Percentiles rank a stretch among this genome's conserved stretches.
Evolutionary conservation across 2,888 invertebrate genomes (phyloP).

Genomic region (Yponomeuta malinellus): DNA sequence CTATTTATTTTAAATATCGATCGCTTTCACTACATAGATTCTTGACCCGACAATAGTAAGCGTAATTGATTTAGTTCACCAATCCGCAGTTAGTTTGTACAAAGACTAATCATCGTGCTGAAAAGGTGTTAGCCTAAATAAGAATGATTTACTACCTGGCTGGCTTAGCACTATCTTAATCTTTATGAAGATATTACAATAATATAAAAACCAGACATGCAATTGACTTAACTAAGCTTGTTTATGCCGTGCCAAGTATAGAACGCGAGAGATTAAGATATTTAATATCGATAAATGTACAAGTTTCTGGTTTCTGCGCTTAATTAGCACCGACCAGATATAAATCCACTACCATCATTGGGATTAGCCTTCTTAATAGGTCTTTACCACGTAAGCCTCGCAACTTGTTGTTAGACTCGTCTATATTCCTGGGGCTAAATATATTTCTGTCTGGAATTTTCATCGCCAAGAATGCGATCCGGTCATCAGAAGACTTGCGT

Average conservation of each 20-base stretch:
- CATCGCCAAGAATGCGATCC: conserved; percentile 42
- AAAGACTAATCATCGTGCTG: too few species aligned
- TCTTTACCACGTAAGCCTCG: conserved; percentile 36
- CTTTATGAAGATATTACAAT: not conserved
- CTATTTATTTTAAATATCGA: conserved; percentile 15
- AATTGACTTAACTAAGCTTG: conserved; percentile 6
- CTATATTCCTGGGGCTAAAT: conserved; percentile 35
- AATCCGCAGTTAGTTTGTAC: too few species aligned
- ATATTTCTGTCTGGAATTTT: conserved; percentile 47
- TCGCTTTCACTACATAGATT: not conserved
- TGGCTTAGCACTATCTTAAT: not conserved
- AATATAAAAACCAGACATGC: not conserved
- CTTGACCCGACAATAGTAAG: not conserved
- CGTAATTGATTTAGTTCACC: not conserved
- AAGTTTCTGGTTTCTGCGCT: conserved; percentile 26
- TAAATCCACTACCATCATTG: conserved; percentile 29
- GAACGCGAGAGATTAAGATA: conserved; percentile 26
- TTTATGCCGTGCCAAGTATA: conserved; percentile 16
- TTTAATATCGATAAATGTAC: conserved; percentile 31
- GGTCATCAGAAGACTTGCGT: conserved; percentile 36
- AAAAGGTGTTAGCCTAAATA: too few species aligned
- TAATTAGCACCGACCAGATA: conserved; percentile 33
- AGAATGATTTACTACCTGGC: too few species aligned
- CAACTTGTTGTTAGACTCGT: conserved; percentile 7
- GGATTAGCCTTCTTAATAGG: conserved; percentile 32